Percentiles rank a stretch among this genome's conserved stretches.
phyloP scores from a whole-genome alignment of 1,140 invertebrate genomes.

The Zaprionus nigranus region DNA sequence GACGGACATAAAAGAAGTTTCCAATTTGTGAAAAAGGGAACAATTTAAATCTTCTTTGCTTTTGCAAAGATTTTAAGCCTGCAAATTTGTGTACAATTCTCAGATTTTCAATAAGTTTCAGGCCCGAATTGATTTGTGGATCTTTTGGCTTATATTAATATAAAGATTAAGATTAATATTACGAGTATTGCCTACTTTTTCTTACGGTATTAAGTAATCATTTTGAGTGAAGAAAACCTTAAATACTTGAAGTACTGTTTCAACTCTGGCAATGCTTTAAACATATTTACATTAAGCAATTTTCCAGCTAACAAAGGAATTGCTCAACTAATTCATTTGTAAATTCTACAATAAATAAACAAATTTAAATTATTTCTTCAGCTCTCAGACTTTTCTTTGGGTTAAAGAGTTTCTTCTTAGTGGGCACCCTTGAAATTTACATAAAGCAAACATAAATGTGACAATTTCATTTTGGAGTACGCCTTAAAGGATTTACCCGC shows the following conservation, averaged over 20 bases:
- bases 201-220: too few relatives aligned
- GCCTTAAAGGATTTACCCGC: conserved; percentile 76
- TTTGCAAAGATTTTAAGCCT: not conserved
- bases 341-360: not conserved
- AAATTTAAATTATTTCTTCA: not conserved
- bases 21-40: not conserved
- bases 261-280: too few relatives aligned
- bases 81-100: conserved; percentile 11
- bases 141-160: not conserved
- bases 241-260: too few relatives aligned
- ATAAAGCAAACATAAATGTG: conserved; percentile 82
- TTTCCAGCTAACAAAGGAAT: too few relatives aligned
- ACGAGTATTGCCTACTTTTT: too few relatives aligned
- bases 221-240: too few relatives aligned
- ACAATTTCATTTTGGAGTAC: conserved; percentile 70
- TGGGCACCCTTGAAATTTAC: conserved; percentile 50
- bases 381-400: not conserved
- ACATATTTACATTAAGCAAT: too few relatives aligned
- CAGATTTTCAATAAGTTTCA: conserved; percentile 3
- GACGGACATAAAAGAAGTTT: not conserved
- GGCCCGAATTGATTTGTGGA: not conserved
- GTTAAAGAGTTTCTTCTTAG: not conserved
- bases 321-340: not conserved
- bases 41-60: conserved; percentile 18
- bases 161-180: too few relatives aligned